Conservation (phyloP, 2,888 invertebrate species). For the Microplitis manilae region DNA sequence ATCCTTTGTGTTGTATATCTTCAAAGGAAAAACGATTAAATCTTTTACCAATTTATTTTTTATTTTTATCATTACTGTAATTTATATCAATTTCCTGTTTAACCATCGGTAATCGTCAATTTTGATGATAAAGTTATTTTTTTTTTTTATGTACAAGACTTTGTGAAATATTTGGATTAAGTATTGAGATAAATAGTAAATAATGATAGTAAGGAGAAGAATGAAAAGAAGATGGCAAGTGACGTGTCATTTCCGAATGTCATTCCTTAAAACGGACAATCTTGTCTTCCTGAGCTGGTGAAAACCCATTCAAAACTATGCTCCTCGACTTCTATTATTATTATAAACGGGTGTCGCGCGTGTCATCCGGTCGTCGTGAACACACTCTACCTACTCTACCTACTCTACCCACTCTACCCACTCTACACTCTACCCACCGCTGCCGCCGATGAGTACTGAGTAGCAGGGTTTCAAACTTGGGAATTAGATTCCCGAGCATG, state of each 20-base stretch:
- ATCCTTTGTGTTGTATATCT: conserved; percentile 39
- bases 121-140: background rate
- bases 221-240: conserved; percentile 28
- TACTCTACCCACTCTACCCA: conserved; percentile 40
- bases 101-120: background rate
- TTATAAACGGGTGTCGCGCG: conserved; percentile 50
- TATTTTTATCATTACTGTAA: no score
- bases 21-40: conserved; percentile 24
- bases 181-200: background rate
- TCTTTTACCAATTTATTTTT: background rate
- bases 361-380: conserved; percentile 46
- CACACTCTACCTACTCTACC: conserved; percentile 33
- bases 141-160: background rate
- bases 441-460: conserved; percentile 32
- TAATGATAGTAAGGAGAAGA: background rate
- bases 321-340: conserved; percentile 47
- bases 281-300: conserved; percentile 27
- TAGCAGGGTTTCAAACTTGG: conserved; percentile 57
- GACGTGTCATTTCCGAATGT: conserved; percentile 63
- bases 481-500: conserved; percentile 59
- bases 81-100: no score
- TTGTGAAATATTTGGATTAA: background rate
- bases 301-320: conserved; percentile 48
- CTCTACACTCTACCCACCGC: conserved; percentile 39
- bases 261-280: conserved; percentile 58